Evolutionary conservation across 1,140 invertebrate species (phyloP).

Genomic region (Lasioglossum albipes): DNA sequence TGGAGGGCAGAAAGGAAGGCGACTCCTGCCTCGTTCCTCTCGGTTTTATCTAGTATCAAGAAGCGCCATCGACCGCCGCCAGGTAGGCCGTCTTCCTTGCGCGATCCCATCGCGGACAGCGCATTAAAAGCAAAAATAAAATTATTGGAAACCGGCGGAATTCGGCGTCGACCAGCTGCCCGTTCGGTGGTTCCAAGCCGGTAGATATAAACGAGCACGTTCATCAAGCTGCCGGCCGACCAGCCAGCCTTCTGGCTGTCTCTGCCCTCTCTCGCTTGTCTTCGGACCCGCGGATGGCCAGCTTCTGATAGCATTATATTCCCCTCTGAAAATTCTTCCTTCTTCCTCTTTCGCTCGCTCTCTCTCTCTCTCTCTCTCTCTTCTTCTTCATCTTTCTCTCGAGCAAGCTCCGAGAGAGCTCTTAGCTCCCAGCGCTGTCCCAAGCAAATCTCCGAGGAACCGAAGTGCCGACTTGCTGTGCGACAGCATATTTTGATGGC

Average conservation of each 20-base stretch:
- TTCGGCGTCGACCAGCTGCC: constrained; percentile 61
- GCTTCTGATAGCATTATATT: constrained; percentile 65
- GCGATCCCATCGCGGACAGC: constrained; percentile 62
- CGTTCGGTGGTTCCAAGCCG: constrained; percentile 49
- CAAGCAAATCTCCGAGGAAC: neutral
- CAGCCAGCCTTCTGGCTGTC: constrained; percentile 22
- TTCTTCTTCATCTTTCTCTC: neutral
- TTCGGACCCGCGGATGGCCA: constrained; percentile 56
- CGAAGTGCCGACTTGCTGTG: neutral
- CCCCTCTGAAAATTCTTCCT: constrained; percentile 1
- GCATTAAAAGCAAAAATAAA: constrained; percentile 75
- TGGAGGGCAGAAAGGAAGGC: constrained; percentile 10
- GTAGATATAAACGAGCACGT: constrained; percentile 61
- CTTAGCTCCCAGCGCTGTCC: neutral
- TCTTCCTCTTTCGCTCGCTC: neutral
- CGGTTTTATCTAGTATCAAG: constrained; percentile 69
- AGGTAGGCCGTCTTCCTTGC: constrained; percentile 40
- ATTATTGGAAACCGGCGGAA: constrained; percentile 71
- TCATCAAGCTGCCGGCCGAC: constrained; percentile 45
- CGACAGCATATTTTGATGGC: neutral
- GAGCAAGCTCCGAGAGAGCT: too few relatives aligned
- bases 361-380: neutral
- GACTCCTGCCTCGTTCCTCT: constrained; percentile 31
- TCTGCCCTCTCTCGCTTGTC: constrained; percentile 37
- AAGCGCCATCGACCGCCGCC: constrained; percentile 47